These are phyloP conservation scores for Shargacucullia verbasci DNA, from an alignment of 2,888 invertebrate species.

Conservation along the genomic window DNA sequence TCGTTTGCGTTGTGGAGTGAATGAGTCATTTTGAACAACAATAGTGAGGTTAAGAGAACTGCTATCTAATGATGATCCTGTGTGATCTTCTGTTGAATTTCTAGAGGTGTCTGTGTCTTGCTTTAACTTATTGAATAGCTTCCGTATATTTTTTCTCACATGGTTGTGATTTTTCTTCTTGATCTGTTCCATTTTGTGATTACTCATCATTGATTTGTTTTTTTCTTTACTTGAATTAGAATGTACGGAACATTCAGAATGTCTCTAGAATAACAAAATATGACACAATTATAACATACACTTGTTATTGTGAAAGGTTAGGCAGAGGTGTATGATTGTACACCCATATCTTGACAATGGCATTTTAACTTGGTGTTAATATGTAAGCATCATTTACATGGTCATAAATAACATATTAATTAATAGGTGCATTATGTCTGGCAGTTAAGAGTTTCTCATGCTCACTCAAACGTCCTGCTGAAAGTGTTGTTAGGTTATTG, in stretches of 20 bases:
- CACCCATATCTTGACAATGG: no score
- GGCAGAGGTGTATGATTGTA: no score
- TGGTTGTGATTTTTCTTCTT: constrained; percentile 50
- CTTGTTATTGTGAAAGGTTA: no score
- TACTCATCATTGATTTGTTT: constrained; percentile 47
- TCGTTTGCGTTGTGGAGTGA: constrained; percentile 38
- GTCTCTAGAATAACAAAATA: constrained; percentile 57
- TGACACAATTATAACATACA: not conserved
- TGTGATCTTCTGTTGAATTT: constrained; percentile 3
- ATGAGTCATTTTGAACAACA: constrained; percentile 36
- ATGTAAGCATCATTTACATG: no score
- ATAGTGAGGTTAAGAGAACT: constrained; percentile 41
- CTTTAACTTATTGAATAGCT: constrained; percentile 36
- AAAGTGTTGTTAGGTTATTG: no score
- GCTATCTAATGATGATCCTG: constrained; percentile 11
- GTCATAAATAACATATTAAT: no score
- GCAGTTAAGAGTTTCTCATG: no score
- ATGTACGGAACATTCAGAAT: constrained; percentile 49
- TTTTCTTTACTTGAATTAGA: constrained; percentile 44
- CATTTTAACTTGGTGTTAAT: no score
- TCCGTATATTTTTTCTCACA: constrained; percentile 41
- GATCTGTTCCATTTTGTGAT: constrained; percentile 54
- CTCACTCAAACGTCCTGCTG: no score
- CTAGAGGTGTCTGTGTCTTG: constrained; percentile 19
- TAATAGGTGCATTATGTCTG: no score